A percentile compares a stretch with the other conserved stretches of the same genome.
Conservation (phyloP, 2,888 invertebrate genomes). For the Acleris cristana region DNA sequence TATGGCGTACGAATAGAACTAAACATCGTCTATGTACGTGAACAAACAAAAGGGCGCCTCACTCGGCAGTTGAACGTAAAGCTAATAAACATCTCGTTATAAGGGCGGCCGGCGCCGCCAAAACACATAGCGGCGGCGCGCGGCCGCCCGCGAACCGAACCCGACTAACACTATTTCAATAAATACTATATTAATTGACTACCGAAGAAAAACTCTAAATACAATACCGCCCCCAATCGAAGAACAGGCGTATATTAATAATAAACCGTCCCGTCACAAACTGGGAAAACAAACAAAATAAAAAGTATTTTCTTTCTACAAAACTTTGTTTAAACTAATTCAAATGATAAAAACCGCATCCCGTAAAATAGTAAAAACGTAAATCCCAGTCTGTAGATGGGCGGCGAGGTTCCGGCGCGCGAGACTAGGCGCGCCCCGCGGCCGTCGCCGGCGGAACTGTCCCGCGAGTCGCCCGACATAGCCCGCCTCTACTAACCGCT, state of each 20-base stretch:
- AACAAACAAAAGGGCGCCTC: slow-evolving; percentile 60
- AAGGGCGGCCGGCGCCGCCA: slow-evolving; percentile 47
- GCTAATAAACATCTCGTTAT: slow-evolving; percentile 51
- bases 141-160: slow-evolving; percentile 48
- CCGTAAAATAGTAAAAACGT: slow-evolving; percentile 36
- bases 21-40: slow-evolving; percentile 53
- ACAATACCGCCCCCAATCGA: slow-evolving; percentile 42
- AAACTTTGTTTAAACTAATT: slow-evolving; percentile 45
- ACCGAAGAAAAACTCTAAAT: slow-evolving; percentile 58
- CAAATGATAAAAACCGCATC: slow-evolving; percentile 42
- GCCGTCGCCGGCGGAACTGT: background rate
- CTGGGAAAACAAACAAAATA: slow-evolving; percentile 54
- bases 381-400: slow-evolving; percentile 38
- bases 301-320: slow-evolving; percentile 59
- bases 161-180: slow-evolving; percentile 56
- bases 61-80: slow-evolving; percentile 56
- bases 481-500: background rate
- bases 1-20: slow-evolving; percentile 53
- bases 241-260: slow-evolving; percentile 34
- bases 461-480: background rate
- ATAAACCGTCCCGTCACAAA: slow-evolving; percentile 45
- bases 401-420: background rate
- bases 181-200: slow-evolving; percentile 66
- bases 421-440: background rate
- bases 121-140: slow-evolving; percentile 21